These are phyloP conservation scores for Papilio protenor DNA, from an alignment of 2,888 invertebrate genomes.

Conservation along the genomic window DNA sequence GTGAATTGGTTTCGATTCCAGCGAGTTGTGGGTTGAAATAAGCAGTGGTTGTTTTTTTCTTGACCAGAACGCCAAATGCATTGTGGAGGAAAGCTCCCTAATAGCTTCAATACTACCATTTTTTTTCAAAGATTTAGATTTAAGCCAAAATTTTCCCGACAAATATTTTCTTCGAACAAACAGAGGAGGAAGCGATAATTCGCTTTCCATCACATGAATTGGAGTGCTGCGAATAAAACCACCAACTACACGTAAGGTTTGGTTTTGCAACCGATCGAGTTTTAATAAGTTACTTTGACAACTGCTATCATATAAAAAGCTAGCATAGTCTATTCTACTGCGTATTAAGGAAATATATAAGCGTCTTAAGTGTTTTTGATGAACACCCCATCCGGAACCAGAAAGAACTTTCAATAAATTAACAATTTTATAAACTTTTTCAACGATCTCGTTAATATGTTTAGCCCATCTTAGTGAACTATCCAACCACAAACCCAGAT, in stretches of 20 bases:
- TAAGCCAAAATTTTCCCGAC: background rate
- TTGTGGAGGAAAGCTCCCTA: background rate
- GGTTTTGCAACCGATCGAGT: background rate
- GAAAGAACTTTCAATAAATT: slow-evolving; percentile 1
- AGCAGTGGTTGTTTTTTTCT: background rate
- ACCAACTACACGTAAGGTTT: background rate
- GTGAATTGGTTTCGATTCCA: background rate
- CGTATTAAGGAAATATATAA: slow-evolving; percentile 2
- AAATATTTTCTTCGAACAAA: background rate
- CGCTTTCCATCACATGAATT: slow-evolving; percentile 6
- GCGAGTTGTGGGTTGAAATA: background rate
- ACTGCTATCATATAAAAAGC: background rate
- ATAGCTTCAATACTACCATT: background rate
- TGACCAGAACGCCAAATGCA: background rate
- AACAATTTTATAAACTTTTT: background rate
- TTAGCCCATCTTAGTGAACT: slow-evolving; percentile 8
- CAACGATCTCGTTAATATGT: slow-evolving; percentile 2
- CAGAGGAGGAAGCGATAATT: background rate
- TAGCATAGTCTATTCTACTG: background rate
- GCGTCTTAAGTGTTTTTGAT: background rate
- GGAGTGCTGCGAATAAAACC: background rate
- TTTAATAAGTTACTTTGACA: background rate
- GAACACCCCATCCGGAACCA: background rate
- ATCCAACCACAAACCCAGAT: slow-evolving; percentile 17
- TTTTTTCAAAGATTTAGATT: background rate